Conservation (phyloP, 2,113 vertebrate genomes). For the Crotalus horridus region DNA sequence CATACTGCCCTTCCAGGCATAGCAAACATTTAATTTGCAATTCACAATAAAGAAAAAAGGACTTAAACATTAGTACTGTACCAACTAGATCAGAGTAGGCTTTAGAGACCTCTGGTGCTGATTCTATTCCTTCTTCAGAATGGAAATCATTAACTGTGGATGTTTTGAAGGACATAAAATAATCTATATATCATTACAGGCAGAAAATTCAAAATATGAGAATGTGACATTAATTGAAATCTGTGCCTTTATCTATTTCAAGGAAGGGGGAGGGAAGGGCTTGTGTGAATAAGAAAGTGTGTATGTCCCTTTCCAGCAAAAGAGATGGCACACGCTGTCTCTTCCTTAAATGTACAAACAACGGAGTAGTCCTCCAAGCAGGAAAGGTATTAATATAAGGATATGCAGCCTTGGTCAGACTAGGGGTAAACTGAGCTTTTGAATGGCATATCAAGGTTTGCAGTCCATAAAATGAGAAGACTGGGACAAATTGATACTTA, state of each 20-base stretch:
- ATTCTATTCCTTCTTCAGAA: constrained; percentile 32
- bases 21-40: constrained; percentile 25
- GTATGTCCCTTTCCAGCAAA: neutral
- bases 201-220: neutral
- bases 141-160: constrained; percentile 24
- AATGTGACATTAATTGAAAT: neutral
- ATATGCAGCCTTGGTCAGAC: neutral
- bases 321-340: neutral
- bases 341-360: neutral
- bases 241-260: neutral
- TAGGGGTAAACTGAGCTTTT: neutral
- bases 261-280: neutral
- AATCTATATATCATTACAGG: constrained; percentile 13
- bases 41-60: constrained; percentile 16
- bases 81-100: neutral
- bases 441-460: neutral
- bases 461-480: neutral
- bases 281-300: neutral
- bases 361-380: neutral
- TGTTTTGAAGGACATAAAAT: constrained; percentile 24
- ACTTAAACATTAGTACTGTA: constrained; percentile 37
- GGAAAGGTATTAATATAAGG: neutral
- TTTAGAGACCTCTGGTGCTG: constrained; percentile 37
- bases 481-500: neutral
- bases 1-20: constrained; percentile 9